Evolutionary conservation across 2,113 vertebrate genomes (phyloP).

Genomic region (Eleginops maclovinus): DNA sequence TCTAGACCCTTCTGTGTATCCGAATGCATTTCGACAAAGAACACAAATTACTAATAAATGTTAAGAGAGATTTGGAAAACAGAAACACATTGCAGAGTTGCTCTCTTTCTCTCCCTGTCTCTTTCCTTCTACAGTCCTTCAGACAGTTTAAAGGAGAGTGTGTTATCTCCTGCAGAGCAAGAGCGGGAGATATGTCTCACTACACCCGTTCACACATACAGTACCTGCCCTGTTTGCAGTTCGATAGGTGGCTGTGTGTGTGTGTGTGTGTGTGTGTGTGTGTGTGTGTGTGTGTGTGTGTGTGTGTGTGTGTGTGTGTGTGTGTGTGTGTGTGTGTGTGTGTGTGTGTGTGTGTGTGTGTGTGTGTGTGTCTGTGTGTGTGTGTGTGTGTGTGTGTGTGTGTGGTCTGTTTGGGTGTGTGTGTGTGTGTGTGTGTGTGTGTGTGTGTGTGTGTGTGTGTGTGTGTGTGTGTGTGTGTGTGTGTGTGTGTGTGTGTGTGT

Average conservation of each 20-base stretch:
- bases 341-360: conserved; percentile 25
- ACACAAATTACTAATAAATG: background rate
- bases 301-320: background rate
- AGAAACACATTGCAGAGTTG: conserved; percentile 29
- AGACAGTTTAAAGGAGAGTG: conserved; percentile 63
- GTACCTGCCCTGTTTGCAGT: conserved; percentile 65
- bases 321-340: conserved; percentile 19
- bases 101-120: conserved; percentile 28
- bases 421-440: conserved; percentile 8
- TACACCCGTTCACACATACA: conserved; percentile 45
- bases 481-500: background rate
- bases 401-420: background rate
- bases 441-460: conserved; percentile 29
- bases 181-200: conserved; percentile 40
- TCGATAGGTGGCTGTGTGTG: conserved; percentile 40
- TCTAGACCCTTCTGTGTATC: conserved; percentile 43
- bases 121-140: conserved; percentile 55
- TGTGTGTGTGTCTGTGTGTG: background rate
- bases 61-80: conserved; percentile 33
- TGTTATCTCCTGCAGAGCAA: conserved; percentile 66
- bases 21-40: background rate
- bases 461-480: conserved; percentile 3
- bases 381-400: background rate
- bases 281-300: background rate
- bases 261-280: conserved; percentile 25